phyloP scores from a whole-genome alignment of 2,797 vertebrate genomes.

The Psittacula derbiana region DNA sequence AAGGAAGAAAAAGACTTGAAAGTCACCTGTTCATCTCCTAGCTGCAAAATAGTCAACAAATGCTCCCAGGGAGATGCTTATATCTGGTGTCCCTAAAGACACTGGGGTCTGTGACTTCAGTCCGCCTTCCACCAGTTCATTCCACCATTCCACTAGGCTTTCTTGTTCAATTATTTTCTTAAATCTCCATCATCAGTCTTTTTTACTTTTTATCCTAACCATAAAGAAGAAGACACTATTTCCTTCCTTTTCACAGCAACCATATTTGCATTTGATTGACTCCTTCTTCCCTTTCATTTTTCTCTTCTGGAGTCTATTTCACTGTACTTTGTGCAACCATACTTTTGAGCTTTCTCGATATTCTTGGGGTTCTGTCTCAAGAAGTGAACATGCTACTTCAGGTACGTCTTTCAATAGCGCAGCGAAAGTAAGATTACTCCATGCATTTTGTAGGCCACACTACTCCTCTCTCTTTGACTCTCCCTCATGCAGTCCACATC shows the following conservation, averaged over 20 bases:
- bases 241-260: not conserved
- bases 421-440: not conserved
- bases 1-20: not conserved
- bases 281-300: not conserved
- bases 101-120: not conserved
- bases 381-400: not conserved
- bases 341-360: not conserved
- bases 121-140: not conserved
- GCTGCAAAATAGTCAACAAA: not conserved
- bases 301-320: not conserved
- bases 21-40: not conserved
- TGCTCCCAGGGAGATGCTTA: not conserved
- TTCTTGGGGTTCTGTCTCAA: not conserved
- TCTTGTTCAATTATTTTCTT: not conserved
- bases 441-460: not conserved
- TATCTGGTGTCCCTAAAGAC: not conserved
- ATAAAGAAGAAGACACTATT: not conserved
- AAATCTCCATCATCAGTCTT: not conserved
- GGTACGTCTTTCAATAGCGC: not conserved
- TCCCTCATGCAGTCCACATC: not conserved
- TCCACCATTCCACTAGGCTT: not conserved
- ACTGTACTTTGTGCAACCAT: not conserved
- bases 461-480: no score
- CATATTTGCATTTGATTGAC: not conserved
- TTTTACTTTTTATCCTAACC: not conserved